Evolutionary conservation across 2,113 vertebrate species (phyloP), one percentile per base, ranked within the genome.

Genomic region (Passer domesticus): DNA sequence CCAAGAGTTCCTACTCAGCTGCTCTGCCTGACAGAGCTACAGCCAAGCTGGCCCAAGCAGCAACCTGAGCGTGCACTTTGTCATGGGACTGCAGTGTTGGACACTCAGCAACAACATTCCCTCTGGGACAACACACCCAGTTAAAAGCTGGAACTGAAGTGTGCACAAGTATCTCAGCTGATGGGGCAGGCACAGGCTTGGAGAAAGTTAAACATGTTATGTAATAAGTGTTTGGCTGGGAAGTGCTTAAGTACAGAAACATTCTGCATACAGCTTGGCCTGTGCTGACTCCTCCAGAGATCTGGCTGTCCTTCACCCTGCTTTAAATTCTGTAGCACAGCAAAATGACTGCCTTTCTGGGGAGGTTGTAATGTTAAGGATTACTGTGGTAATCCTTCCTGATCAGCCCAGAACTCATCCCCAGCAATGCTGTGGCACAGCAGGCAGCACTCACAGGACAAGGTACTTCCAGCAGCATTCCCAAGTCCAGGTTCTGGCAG

Each of bases 71-170:
- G 33, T 5, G n/a, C 31, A 14, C 19, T 30, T 41, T n/a, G 30
- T 37, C 23, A 2, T 3, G 2, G 3, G 1, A 20, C 4, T 18
- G 4, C 21, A 47, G 8, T 9, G 14, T 6, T 58, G 49, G 58
- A 39, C 15, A 8, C 37, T 41, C 1, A 6, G 2, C 1, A 11
- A n/a, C 30, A 62, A 0, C 2, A 7, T 44, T 59, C 35, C 39
- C 69, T 83, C 7, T 1, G 2, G 6, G 56, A 52, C 53, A 82
- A 28, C 47, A 52, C 13, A 15, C 15, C 19, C 19, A 9, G 33
- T 22, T 60, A 14, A 63, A 15, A 3, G 1, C 6, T 70, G 4
- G 1, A 21, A 14, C 30, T 52, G n/a, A 60, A n/a, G 15, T 4
- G 15, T 49, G n/a, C 30, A 49, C 31, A 24, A 22, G 13, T 5